A percentile compares a stretch with the other conserved stretches of the same genome.
Evolutionary conservation across 2,113 vertebrate genomes (phyloP).

Genomic region (Laticauda laticaudata): DNA sequence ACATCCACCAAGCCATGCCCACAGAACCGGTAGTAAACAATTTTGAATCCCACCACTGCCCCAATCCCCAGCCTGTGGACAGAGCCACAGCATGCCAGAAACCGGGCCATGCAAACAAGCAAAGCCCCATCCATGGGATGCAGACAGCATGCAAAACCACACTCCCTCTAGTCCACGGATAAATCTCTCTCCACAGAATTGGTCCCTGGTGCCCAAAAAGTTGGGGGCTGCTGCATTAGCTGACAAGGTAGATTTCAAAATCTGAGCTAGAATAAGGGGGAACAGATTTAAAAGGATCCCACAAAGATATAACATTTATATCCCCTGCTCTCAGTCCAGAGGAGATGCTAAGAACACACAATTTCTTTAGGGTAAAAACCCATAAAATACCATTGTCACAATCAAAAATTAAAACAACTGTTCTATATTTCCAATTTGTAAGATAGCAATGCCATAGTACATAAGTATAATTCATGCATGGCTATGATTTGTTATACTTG

Average conservation of each 20-base stretch:
- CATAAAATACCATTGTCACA: neutral
- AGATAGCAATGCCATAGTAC: constrained; percentile 39
- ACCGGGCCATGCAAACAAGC: too few species aligned
- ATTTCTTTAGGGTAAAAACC: constrained; percentile 24
- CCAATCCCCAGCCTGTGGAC: too few species aligned
- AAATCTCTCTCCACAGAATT: too few species aligned
- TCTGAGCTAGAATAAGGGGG: neutral
- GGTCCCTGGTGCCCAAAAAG: too few species aligned
- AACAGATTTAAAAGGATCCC: neutral
- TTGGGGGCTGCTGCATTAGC: neutral
- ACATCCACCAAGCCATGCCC: too few species aligned
- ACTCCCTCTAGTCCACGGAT: too few species aligned
- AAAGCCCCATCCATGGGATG: too few species aligned
- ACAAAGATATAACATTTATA: neutral
- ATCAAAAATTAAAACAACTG: neutral
- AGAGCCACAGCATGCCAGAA: too few species aligned
- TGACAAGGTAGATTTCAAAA: neutral
- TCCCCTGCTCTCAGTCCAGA: neutral
- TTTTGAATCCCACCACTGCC: too few species aligned
- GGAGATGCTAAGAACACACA: neutral
- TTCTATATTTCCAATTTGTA: constrained; percentile 20
- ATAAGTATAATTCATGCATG: neutral
- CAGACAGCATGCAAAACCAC: too few species aligned
- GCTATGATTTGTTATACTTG: neutral
- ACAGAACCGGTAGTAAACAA: too few species aligned